Base-by-base conservation (phyloP, 2,888 invertebrate genomes). In the Embidobia sp. region DNA sequence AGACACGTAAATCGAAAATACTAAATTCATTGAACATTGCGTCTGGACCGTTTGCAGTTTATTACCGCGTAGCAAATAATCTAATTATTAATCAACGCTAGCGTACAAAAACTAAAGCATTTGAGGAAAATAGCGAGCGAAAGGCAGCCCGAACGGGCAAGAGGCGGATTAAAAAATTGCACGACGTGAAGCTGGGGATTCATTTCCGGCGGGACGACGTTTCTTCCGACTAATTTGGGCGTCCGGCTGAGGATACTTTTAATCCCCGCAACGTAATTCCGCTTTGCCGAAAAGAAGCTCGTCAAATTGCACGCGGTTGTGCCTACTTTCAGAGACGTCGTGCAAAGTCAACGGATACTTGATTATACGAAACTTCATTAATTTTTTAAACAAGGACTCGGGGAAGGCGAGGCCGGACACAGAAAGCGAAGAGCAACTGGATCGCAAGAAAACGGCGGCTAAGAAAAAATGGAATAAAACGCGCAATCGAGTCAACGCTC, bases 341-440 rank as follows among this genome's bases (percentile, higher is more conserved):
- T 6, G 16, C 18, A 49, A 40, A 27, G 31, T 63, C 63, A 63
- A 49, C 31, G 40, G 33, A 33, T 26, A 44, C 33, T 59, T 46
- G 26, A 49, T 63, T 63, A 33, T 18, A 18, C 26, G 40, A 63
- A 63, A 63, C 5, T 63, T 40, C 29, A 49, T 63, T 49, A 63
- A 49, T 49, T 61, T 31, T 48, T 46, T 4, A 10, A 19, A 59
- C 10, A 44, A 31, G 2, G 2, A 15, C 7, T 13, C 3, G 13
- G 16, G 29, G 15, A 13, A 13, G 2, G 8, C 4, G 15, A 8
- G 0, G 55, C 5, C n/a, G 16, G 19, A 27, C 7, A 26, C 4
- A 3, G 26, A 33, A 13, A 4, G 4, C 11, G 4, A 49, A 19
- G n/a, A n/a, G n/a, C n/a, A n/a, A n/a, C n/a, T n/a, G n/a, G n/a